These are phyloP conservation scores for Acromyrmex echinatior DNA, from an alignment of 1,140 invertebrate species.

Conservation along the genomic window DNA sequence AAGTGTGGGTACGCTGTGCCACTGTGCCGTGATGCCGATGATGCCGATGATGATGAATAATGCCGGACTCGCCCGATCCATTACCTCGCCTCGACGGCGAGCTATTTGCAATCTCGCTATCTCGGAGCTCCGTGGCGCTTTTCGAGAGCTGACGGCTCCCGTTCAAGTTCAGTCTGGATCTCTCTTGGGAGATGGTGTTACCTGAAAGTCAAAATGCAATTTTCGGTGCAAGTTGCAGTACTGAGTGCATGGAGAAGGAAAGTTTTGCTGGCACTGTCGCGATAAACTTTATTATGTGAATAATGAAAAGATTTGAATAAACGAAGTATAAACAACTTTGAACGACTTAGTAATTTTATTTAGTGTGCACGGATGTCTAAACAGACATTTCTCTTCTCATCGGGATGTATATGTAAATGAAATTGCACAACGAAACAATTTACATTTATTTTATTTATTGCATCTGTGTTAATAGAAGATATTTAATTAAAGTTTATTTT, in stretches of 20 bases:
- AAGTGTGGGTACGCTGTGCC: slow-evolving; percentile 90
- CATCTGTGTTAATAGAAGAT: not conserved
- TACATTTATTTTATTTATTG: not conserved
- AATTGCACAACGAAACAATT: not conserved
- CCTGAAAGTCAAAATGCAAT: slow-evolving; percentile 53
- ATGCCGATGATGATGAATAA: slow-evolving; percentile 74
- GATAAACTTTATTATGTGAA: not conserved
- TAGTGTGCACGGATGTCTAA: not conserved
- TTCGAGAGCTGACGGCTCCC: slow-evolving; percentile 84
- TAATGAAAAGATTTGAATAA: not conserved
- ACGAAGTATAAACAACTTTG: not conserved
- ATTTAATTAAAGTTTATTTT: slow-evolving; percentile 12
- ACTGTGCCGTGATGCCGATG: slow-evolving; percentile 85
- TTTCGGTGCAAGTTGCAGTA: not conserved
- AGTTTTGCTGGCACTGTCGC: not conserved
- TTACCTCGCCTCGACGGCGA: slow-evolving; percentile 72
- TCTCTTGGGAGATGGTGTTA: slow-evolving; percentile 69
- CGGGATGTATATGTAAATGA: not conserved
- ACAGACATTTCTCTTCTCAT: not conserved
- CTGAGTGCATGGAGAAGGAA: not conserved
- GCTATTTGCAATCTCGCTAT: slow-evolving; percentile 65
- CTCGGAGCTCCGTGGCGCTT: slow-evolving; percentile 85
- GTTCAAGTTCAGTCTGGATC: slow-evolving; percentile 81
- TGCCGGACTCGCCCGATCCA: slow-evolving; percentile 58
- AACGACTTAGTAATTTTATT: not conserved